Conservation (phyloP, 2,888 invertebrate genomes). For the Halictus ligatus region DNA sequence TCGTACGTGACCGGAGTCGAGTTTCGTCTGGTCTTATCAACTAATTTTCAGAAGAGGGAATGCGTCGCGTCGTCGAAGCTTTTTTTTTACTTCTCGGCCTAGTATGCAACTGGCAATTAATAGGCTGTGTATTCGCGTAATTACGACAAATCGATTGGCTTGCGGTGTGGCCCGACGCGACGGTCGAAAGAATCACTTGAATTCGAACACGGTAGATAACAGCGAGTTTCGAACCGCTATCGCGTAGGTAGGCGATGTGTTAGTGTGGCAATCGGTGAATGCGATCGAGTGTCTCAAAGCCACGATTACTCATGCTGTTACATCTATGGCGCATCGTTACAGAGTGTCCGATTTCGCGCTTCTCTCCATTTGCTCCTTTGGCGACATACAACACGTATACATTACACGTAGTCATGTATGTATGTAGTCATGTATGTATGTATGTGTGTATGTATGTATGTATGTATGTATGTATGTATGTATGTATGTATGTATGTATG, state of each 20-base stretch:
- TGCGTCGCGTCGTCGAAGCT: conserved; percentile 41
- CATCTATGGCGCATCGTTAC: not conserved
- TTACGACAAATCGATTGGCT: not conserved
- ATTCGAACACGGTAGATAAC: not conserved
- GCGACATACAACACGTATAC: too few relatives aligned
- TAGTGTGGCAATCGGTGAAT: not conserved
- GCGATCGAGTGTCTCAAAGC: not conserved
- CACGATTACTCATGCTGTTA: not conserved
- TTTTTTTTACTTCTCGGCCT: not conserved
- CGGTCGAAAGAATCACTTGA: not conserved
- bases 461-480: too few relatives aligned
- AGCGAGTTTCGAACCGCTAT: not conserved
- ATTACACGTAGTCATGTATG: not conserved
- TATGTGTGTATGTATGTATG: too few relatives aligned
- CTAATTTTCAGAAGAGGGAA: conserved; percentile 63
- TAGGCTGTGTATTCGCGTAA: not conserved
- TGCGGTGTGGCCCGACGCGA: too few relatives aligned
- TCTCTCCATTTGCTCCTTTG: not conserved
- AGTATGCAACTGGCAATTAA: not conserved
- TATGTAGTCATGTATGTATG: too few relatives aligned
- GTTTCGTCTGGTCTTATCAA: conserved; percentile 67
- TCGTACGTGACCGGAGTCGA: conserved; percentile 72
- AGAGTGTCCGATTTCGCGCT: not conserved
- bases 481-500: too few relatives aligned
- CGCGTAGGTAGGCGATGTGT: not conserved